Base-by-base conservation (phyloP, 2,113 vertebrate species). In the Elachura formosa region DNA sequence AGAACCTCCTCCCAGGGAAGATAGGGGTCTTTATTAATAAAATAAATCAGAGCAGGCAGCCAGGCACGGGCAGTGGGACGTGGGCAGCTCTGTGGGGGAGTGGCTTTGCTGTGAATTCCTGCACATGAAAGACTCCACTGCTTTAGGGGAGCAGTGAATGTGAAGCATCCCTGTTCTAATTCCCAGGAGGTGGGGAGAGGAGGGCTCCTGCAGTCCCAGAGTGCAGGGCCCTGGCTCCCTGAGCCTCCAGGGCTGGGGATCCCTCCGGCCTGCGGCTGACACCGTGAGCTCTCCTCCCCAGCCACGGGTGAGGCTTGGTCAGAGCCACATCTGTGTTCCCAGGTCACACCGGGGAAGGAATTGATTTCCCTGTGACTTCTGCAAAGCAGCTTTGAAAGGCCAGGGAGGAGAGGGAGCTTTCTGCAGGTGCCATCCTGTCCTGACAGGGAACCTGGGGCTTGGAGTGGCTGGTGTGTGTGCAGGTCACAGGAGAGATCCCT, bases 21-120 rank as follows among this genome's bases (percentile, higher is more conserved):
- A 34, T n/a, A n/a, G 36, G 46, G 77, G 68, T 62, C 91, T 95
- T 89, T 94, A 96, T 96, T 91, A 94, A 88, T 93, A 11, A 86
- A 89, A 89, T 95, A 77, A 88, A 95, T 97, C 95, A 91, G 5
- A 11, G 46, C 1, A 79, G 93, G 58, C 63, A 85, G 49, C 56
- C 84, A 62, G 23, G 58, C 80, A 62, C 10, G 38, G 38, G 87
- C 80, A 79, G 83, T 34, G 28, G 59, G 43, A 40, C n/a, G 29
- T 20, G 51, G 34, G 67, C 56, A 76, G 93, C 34, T 58, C 15
- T n/a, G 31, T 14, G 36, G 8, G 19, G 21, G 29, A 24, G 26
- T 33, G 45, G 14, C 48, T 78, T 72, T 38, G 22, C 62, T 71
- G 10, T 64, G 29, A 23, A 29, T 79, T 84, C 23, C 14, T 23